phyloP scores from a whole-genome alignment of 2,113 vertebrate genomes.

The Cyprinus carpio region DNA sequence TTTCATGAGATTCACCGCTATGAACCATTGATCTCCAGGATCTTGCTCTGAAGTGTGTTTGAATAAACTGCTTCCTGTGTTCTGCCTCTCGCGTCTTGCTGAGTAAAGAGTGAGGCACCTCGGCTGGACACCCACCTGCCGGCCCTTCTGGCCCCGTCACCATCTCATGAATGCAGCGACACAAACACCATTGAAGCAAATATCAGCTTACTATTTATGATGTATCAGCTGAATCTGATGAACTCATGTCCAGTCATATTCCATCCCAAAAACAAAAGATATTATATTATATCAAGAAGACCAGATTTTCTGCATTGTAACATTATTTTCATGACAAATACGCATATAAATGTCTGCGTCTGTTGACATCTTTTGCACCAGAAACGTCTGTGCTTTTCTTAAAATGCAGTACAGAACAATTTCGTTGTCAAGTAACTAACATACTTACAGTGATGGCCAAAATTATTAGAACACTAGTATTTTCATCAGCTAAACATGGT shows the following conservation, averaged over 20 bases:
- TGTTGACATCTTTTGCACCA: background rate
- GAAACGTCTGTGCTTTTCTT: background rate
- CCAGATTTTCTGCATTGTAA: background rate
- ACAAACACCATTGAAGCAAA: background rate
- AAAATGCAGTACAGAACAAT: background rate
- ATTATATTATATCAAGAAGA: background rate
- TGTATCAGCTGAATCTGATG: background rate
- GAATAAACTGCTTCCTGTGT: slow-evolving; percentile 26
- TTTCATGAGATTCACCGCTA: no score
- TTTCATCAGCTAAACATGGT: no score
- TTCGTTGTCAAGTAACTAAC: background rate
- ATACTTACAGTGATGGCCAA: no score
- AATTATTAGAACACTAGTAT: no score
- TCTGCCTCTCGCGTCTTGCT: slow-evolving; percentile 35
- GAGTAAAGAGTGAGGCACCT: slow-evolving; percentile 7
- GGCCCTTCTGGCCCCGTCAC: background rate
- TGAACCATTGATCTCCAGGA: no score
- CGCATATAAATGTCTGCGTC: background rate
- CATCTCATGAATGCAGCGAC: slow-evolving; percentile 4
- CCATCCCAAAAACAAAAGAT: background rate
- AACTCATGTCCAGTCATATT: background rate
- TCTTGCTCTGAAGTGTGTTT: slow-evolving; percentile 19
- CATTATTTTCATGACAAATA: background rate
- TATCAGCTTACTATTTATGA: background rate
- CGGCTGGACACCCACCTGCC: slow-evolving; percentile 21